Percentiles rank a stretch among this genome's conserved stretches.
Conservation (phyloP, 1,140 invertebrate species). For the Bactericera cockerelli region DNA sequence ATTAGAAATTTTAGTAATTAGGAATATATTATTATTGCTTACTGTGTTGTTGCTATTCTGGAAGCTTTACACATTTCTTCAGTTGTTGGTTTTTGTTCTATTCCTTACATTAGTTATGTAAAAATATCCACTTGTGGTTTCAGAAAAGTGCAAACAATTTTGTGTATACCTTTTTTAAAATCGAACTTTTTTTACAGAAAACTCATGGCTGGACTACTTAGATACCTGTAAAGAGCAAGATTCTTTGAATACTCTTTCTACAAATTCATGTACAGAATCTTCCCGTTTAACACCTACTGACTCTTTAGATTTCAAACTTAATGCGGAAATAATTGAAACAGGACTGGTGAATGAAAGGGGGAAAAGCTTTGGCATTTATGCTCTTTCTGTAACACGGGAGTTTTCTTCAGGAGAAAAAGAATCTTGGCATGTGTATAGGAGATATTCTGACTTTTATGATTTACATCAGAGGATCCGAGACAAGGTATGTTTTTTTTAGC, state of each 20-base stretch:
- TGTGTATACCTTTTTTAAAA: too few relatives aligned
- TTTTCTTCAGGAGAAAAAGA: constrained; percentile 44
- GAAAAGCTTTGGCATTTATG: constrained; percentile 78
- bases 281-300: background rate
- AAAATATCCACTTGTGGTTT: too few relatives aligned
- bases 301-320: constrained; percentile 30
- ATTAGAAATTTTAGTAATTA: too few relatives aligned
- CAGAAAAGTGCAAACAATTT: too few relatives aligned
- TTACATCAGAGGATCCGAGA: constrained; percentile 61
- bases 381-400: constrained; percentile 56
- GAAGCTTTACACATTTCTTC: too few relatives aligned
- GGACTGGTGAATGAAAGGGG: constrained; percentile 59
- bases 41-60: too few relatives aligned
- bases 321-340: constrained; percentile 53
- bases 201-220: background rate
- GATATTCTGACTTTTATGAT: constrained; percentile 87
- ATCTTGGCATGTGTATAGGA: constrained; percentile 61
- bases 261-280: background rate
- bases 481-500: constrained; percentile 40
- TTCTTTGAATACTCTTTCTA: background rate
- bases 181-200: background rate
- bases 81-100: too few relatives aligned
- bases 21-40: too few relatives aligned
- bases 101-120: too few relatives aligned
- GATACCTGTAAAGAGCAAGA: background rate